These are phyloP conservation scores for Pyrrhia umbra DNA, from an alignment of 2,888 invertebrate genomes.

Conservation along the genomic window DNA sequence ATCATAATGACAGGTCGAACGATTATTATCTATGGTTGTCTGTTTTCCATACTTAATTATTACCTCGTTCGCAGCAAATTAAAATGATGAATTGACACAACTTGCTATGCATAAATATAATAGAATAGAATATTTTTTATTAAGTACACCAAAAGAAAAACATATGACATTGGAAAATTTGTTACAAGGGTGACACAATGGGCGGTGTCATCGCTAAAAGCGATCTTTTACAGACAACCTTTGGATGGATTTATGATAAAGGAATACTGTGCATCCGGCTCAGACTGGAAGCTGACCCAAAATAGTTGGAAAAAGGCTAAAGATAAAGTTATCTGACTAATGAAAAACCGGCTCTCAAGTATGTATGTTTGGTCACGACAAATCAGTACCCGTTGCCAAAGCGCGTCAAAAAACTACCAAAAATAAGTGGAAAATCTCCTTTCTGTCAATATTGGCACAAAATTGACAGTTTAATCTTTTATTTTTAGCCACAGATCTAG, in stretches of 20 bases:
- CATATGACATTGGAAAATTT: no score
- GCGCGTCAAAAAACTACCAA: neutral
- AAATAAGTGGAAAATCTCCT: constrained; percentile 24
- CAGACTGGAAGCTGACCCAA: no score
- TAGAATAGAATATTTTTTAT: neutral
- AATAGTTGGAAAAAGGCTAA: no score
- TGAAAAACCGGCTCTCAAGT: no score
- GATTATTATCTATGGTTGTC: constrained; percentile 11
- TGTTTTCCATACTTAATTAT: constrained; percentile 6
- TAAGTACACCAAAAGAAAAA: neutral
- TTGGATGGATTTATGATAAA: no score
- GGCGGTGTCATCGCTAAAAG: no score
- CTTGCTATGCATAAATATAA: neutral
- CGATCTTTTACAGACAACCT: no score
- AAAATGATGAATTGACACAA: neutral
- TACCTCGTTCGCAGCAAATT: neutral
- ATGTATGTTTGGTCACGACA: neutral
- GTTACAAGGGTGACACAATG: no score
- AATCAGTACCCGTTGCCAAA: neutral
- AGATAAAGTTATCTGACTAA: no score
- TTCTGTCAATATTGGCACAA: constrained; percentile 38
- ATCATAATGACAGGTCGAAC: constrained; percentile 3
- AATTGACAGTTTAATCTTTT: constrained; percentile 29
- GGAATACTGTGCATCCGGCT: no score
- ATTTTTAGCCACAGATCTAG: constrained; percentile 31